These are phyloP conservation scores for Ostrea denselamellosa DNA, from an alignment of 1,140 invertebrate genomes.

Conservation along the genomic window DNA sequence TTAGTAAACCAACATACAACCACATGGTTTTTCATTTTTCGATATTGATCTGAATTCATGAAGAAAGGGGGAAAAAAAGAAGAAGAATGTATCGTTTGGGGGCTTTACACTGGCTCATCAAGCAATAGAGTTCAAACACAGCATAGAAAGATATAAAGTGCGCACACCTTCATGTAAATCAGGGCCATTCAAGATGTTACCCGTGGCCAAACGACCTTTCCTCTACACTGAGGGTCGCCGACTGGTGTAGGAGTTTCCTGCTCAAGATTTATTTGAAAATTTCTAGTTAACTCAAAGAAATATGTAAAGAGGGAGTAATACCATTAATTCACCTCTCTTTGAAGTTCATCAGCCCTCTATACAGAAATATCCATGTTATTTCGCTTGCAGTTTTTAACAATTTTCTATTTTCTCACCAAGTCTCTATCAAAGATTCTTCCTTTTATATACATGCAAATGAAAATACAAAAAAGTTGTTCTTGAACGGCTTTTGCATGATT, in stretches of 20 bases:
- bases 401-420: neutral
- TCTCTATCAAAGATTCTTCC: neutral
- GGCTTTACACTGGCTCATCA: neutral
- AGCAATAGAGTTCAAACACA: neutral
- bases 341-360: neutral
- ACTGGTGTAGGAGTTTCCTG: conserved; percentile 13
- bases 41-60: no score
- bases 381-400: neutral
- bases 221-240: neutral
- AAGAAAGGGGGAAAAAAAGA: no score
- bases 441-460: neutral
- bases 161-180: conserved; percentile 15
- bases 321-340: conserved; percentile 14
- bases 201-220: conserved; percentile 28
- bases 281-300: conserved; percentile 30
- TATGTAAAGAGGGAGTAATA: conserved; percentile 8
- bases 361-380: neutral
- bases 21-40: no score
- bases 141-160: neutral
- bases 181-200: neutral
- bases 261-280: conserved; percentile 26
- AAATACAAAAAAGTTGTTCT: neutral
- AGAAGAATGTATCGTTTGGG: neutral
- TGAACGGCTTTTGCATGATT: neutral
- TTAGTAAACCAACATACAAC: no score